A percentile compares a stretch with the other conserved stretches of the same genome.
Evolutionary conservation across 2,113 vertebrate species (phyloP).

Genomic region (Pogonocichla stellata): DNA sequence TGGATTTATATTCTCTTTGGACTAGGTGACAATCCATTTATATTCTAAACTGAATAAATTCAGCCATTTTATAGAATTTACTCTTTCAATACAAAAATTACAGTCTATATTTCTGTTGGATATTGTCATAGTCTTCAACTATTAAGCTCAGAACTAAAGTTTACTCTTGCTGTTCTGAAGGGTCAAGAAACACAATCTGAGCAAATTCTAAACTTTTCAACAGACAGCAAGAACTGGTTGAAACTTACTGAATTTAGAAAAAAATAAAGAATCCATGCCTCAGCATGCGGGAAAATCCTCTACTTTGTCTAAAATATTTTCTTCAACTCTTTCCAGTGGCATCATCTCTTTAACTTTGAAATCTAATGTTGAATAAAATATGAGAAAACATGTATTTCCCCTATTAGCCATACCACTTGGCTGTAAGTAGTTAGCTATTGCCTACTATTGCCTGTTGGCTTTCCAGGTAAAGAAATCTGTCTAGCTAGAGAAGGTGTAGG

Average conservation of each 20-base stretch:
- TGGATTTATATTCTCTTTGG: slow-evolving; percentile 34
- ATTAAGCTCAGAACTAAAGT: neutral
- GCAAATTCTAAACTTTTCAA: neutral
- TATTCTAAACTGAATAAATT: slow-evolving; percentile 4
- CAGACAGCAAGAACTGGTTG: neutral
- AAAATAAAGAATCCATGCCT: neutral
- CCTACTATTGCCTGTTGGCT: neutral
- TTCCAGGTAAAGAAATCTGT: neutral
- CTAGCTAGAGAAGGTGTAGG: neutral
- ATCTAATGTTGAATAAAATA: neutral
- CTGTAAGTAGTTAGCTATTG: neutral
- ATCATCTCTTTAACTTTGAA: neutral
- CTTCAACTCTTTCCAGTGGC: neutral
- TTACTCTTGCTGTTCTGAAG: neutral
- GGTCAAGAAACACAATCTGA: neutral
- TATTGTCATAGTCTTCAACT: neutral
- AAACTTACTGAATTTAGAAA: neutral
- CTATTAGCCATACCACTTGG: neutral
- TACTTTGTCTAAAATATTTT: neutral
- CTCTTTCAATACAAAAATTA: slow-evolving; percentile 35
- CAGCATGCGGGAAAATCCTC: neutral
- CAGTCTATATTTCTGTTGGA: neutral
- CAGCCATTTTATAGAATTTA: slow-evolving; percentile 7
- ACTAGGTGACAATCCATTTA: slow-evolving; percentile 15
- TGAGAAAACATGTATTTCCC: neutral